These are phyloP conservation scores for Festucalex cinctus DNA, from an alignment of 2,113 vertebrate genomes.

Conservation along the genomic window DNA sequence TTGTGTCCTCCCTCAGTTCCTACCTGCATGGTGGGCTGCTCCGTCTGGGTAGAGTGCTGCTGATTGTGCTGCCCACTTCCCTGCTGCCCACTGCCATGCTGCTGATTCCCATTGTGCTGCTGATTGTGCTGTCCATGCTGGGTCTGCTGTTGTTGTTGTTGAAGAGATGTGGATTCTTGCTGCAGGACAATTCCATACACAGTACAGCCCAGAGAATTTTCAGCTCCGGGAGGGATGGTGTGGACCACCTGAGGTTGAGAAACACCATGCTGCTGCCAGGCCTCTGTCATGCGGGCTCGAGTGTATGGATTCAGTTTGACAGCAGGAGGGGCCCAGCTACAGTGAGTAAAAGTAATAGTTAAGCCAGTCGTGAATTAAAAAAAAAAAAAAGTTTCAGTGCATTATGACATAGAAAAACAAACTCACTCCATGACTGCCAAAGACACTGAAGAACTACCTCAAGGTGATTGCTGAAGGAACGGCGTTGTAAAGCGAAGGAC, in stretches of 20 bases:
- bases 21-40: conserved; percentile 67
- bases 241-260: conserved; percentile 83
- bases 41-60: conserved; percentile 63
- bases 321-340: conserved; percentile 63
- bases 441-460: conserved; percentile 15
- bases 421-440: conserved; percentile 67
- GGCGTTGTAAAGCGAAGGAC: background rate
- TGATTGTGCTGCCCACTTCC: conserved; percentile 60
- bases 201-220: conserved; percentile 88
- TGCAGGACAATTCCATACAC: conserved; percentile 95
- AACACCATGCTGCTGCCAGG: conserved; percentile 82
- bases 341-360: conserved; percentile 29
- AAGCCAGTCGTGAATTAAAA: conserved; percentile 18
- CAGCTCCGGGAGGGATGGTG: conserved; percentile 79
- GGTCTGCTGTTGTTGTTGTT: conserved; percentile 65
- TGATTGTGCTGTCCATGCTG: conserved; percentile 72
- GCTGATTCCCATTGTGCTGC: conserved; percentile 52
- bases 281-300: conserved; percentile 73
- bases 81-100: conserved; percentile 63
- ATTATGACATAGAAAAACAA: conserved; percentile 21
- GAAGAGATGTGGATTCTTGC: conserved; percentile 76
- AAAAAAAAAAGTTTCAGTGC: background rate
- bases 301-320: conserved; percentile 75
- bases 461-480: background rate
- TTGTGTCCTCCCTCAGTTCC: conserved; percentile 83